These are phyloP conservation scores for Parauchenoglanis punctatus DNA, from an alignment of 2,797 vertebrate species.

Conservation along the genomic window DNA sequence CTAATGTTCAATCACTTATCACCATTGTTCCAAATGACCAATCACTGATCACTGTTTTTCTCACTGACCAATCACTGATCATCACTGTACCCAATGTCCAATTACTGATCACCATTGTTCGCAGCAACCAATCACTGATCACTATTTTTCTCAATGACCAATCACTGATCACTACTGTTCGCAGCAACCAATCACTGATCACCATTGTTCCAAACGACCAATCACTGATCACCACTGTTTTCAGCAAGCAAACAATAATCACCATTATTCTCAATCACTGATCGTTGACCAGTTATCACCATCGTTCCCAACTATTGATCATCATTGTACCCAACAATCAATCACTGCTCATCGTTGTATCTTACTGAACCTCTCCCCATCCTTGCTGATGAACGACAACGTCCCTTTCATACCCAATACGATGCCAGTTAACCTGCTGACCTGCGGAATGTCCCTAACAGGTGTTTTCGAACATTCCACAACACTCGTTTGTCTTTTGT, in stretches of 20 bases:
- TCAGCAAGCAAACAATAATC: not conserved
- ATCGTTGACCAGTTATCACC: not conserved
- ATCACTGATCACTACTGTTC: not conserved
- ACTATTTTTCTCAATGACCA: not conserved
- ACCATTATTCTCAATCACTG: not conserved
- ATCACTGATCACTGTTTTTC: not conserved
- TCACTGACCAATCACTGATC: not conserved
- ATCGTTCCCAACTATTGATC: not conserved
- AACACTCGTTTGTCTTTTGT: no score
- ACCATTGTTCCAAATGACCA: not conserved
- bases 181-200: not conserved
- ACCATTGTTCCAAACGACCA: not conserved
- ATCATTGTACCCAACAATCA: not conserved
- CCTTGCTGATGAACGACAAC: no score
- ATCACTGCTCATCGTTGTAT: not conserved
- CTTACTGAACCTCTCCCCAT: not conserved
- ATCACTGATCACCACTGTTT: not conserved
- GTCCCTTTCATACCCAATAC: no score
- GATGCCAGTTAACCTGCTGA: no score
- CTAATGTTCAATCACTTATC: not conserved
- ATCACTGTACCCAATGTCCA: not conserved
- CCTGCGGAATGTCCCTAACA: no score
- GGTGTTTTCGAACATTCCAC: no score
- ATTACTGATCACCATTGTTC: not conserved
- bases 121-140: fast-evolving